A percentile compares a stretch with the other conserved stretches of the same genome.
phyloP scores from a whole-genome alignment of 2,888 invertebrate genomes.

The Synergus itoensis region DNA sequence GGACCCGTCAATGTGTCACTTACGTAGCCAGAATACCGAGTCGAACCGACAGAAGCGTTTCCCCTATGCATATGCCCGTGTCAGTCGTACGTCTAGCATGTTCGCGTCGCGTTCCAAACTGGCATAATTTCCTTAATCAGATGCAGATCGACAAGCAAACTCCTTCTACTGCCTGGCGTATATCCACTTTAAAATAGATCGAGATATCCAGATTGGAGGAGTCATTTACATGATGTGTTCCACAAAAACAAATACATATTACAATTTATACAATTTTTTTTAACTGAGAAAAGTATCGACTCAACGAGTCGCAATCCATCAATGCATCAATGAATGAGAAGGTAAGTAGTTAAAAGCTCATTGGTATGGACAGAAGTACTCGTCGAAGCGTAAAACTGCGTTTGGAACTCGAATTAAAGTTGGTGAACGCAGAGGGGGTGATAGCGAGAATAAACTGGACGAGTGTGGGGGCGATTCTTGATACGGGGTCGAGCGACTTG shows the following conservation, averaged over 20 bases:
- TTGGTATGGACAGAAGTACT: constrained; percentile 45
- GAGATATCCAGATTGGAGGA: neutral
- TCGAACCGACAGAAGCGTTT: constrained; percentile 65
- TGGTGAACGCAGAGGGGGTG: constrained; percentile 37
- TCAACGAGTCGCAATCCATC: neutral
- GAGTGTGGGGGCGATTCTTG: constrained; percentile 61
- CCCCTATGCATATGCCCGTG: constrained; percentile 68
- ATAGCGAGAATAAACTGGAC: constrained; percentile 43
- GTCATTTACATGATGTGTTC: neutral
- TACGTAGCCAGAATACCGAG: constrained; percentile 74
- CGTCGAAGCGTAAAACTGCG: constrained; percentile 58
- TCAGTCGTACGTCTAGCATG: constrained; percentile 64
- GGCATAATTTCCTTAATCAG: constrained; percentile 55
- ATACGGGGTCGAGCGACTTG: constrained; percentile 61
- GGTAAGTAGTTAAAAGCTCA: constrained; percentile 5
- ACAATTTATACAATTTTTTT: too few relatives aligned
- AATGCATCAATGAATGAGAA: neutral
- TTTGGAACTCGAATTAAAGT: constrained; percentile 63
- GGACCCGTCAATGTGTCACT: constrained; percentile 78
- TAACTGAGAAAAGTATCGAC: too few relatives aligned
- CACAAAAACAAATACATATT: too few relatives aligned
- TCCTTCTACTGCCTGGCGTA: neutral
- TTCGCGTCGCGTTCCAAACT: constrained; percentile 56
- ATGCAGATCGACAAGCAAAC: constrained; percentile 45
- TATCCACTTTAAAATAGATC: constrained; percentile 9